Evolutionary conservation across 2,888 invertebrate species (phyloP).

Genomic region (Rhingia rostrata): DNA sequence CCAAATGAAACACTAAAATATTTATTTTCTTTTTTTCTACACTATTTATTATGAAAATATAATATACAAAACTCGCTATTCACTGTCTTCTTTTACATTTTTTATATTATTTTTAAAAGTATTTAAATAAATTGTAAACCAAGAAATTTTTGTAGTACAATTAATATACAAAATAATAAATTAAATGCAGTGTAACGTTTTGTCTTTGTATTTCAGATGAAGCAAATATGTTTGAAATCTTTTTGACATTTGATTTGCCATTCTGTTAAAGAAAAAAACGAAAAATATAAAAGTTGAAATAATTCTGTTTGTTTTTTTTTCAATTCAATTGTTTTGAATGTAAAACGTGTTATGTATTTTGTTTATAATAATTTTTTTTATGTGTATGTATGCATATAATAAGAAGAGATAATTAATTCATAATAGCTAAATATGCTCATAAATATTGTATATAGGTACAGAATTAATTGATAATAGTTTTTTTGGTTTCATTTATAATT

Average conservation of each 20-base stretch:
- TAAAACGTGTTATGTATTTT: conserved; percentile 57
- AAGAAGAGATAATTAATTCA: conserved; percentile 70
- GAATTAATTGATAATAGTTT: conserved; percentile 78
- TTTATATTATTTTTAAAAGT: conserved; percentile 67
- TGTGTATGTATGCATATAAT: conserved; percentile 53
- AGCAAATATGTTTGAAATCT: neutral
- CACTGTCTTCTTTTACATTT: conserved; percentile 76
- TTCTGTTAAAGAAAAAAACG: neutral
- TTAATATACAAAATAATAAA: neutral
- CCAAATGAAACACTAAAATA: conserved; percentile 56
- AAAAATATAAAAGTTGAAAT: conserved; percentile 14
- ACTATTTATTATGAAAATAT: conserved; percentile 81
- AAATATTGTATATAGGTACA: conserved; percentile 78
- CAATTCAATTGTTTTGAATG: conserved; percentile 61
- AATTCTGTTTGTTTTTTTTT: conserved; percentile 48
- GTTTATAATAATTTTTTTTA: conserved; percentile 28
- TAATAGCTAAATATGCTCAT: conserved; percentile 69
- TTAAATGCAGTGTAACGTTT: neutral
- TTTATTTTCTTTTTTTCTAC: conserved; percentile 78
- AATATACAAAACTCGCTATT: conserved; percentile 80
- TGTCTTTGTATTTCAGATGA: neutral
- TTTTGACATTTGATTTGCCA: neutral
- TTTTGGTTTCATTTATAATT: conserved; percentile 76
- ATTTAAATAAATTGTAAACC: conserved; percentile 42
- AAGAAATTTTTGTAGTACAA: neutral